Conservation (phyloP, 2,888 invertebrate genomes). For the Eremobia ochroleuca region DNA sequence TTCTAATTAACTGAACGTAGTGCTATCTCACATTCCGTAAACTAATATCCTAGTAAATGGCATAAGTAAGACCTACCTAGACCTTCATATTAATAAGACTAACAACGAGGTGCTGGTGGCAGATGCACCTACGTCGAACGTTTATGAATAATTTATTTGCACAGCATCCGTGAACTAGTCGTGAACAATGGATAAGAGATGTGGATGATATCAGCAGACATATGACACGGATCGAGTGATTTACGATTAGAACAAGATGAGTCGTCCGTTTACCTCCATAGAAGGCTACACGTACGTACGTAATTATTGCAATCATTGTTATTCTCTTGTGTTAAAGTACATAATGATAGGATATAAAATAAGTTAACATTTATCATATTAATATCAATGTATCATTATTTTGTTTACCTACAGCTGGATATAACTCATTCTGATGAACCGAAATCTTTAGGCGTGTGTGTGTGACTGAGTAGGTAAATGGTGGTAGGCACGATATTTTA, state of each 20-base stretch:
- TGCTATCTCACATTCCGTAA: not conserved
- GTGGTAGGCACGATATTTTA: not conserved
- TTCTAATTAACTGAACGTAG: no score
- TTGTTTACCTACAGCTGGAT: not conserved
- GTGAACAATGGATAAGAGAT: conserved; percentile 83
- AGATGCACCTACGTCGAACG: conserved; percentile 56
- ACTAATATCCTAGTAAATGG: not conserved
- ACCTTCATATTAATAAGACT: conserved; percentile 3
- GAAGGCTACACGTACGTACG: conserved; percentile 55
- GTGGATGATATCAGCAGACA: conserved; percentile 80
- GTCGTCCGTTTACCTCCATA: conserved; percentile 68
- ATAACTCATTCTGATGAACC: not conserved
- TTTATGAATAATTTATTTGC: conserved; percentile 83
- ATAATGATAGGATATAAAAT: conserved; percentile 58
- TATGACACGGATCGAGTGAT: conserved; percentile 77
- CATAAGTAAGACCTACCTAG: no score
- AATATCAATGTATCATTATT: conserved; percentile 21
- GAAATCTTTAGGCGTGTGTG: not conserved
- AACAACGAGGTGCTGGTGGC: conserved; percentile 47
- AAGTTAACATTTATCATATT: conserved; percentile 41
- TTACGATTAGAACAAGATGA: conserved; percentile 76
- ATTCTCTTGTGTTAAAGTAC: conserved; percentile 59
- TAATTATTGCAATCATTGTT: conserved; percentile 70
- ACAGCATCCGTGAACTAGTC: conserved; percentile 80
- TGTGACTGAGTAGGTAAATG: not conserved